These are phyloP conservation scores for Trissolcus japonicus DNA, from an alignment of 2,888 invertebrate species.

Conservation along the genomic window DNA sequence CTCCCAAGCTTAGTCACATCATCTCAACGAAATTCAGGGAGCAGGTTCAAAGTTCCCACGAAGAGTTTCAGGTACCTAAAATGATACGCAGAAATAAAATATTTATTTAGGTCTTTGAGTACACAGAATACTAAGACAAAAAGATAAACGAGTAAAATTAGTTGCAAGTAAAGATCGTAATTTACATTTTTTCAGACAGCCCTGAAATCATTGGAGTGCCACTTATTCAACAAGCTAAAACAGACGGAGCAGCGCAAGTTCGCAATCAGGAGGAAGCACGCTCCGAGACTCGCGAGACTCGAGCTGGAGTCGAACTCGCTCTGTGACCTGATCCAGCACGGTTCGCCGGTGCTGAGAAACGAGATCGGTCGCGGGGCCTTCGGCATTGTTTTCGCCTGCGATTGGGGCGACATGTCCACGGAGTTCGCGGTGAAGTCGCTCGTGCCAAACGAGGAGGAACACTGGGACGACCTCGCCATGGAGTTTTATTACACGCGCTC, in stretches of 20 bases:
- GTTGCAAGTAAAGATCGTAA: neutral
- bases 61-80: slow-evolving; percentile 19
- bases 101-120: neutral
- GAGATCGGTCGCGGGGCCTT: slow-evolving; percentile 90
- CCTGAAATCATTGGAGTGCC: slow-evolving; percentile 82
- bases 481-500: slow-evolving; percentile 93
- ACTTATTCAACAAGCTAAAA: slow-evolving; percentile 84
- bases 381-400: slow-evolving; percentile 89
- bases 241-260: slow-evolving; percentile 88
- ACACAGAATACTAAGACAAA: neutral
- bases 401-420: slow-evolving; percentile 82
- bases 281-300: slow-evolving; percentile 87
- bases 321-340: slow-evolving; percentile 86
- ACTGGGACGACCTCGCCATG: slow-evolving; percentile 93
- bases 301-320: slow-evolving; percentile 90
- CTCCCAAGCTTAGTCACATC: slow-evolving; percentile 83
- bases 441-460: slow-evolving; percentile 90
- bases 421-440: slow-evolving; percentile 92
- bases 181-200: slow-evolving; percentile 78
- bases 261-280: slow-evolving; percentile 85
- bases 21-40: slow-evolving; percentile 87
- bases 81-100: neutral
- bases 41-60: slow-evolving; percentile 75
- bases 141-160: neutral
- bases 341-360: slow-evolving; percentile 81